Conservation (phyloP, 2,113 vertebrate species). For the Lipotes vexillifer region DNA sequence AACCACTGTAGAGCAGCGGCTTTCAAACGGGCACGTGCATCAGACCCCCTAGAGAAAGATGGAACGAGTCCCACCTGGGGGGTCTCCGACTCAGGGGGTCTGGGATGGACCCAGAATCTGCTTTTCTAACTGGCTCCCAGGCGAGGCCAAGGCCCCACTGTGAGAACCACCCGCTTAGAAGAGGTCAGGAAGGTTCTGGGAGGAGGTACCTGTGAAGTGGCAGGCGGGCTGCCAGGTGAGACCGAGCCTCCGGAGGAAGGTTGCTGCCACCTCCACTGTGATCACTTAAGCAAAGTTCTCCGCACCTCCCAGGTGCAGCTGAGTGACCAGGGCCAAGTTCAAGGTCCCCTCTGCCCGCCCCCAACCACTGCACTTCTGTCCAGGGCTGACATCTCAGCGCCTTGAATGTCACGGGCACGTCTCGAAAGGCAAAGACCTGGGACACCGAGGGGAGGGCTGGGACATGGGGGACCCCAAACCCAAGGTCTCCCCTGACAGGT, state of each 20-base stretch:
- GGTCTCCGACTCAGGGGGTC: rapidly evolving
- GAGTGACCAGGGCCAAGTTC: rapidly evolving
- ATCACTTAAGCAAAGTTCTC: rapidly evolving
- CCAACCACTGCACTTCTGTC: rapidly evolving
- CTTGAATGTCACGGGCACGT: rapidly evolving
- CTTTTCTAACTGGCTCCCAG: rapidly evolving
- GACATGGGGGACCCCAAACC: background rate
- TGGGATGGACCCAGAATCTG: rapidly evolving
- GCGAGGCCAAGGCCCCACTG: rapidly evolving
- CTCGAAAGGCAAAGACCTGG: background rate
- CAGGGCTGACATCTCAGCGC: background rate
- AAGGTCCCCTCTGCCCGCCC: background rate
- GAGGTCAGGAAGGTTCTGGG: rapidly evolving
- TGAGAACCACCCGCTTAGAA: rapidly evolving
- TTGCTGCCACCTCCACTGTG: rapidly evolving
- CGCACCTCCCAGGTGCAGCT: rapidly evolving
- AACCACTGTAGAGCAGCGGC: rapidly evolving
- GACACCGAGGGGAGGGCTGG: too few species aligned
- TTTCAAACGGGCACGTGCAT: rapidly evolving
- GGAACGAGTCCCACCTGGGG: rapidly evolving
- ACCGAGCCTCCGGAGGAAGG: rapidly evolving
- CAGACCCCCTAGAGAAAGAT: background rate
- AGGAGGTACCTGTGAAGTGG: rapidly evolving
- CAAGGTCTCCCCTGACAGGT: rapidly evolving
- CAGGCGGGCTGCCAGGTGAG: rapidly evolving